Base-by-base conservation (phyloP, 2,113 vertebrate species). In the Oreochromis spilurus region DNA sequence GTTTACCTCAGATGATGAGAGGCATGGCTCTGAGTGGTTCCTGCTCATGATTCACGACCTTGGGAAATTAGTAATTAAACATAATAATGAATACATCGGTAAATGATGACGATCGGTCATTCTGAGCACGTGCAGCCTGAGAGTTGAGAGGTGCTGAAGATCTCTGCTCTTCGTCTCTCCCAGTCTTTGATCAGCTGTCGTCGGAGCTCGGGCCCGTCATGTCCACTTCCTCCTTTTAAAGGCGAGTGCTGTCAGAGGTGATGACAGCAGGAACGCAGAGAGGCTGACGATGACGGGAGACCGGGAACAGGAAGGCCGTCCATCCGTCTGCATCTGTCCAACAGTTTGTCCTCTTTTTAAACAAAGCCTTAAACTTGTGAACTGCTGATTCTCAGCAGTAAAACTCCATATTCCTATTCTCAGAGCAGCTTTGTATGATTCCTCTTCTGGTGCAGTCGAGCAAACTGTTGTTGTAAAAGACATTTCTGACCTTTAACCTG, bases 151-250 rank as follows among this genome's bases (percentile, higher is more conserved):
- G 34, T 36, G 34, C 8, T 19, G 17, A 4, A 52, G 16, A 8
- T 19, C 48, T 13, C 13, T 45, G 62, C 34, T 70, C 36, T 6
- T 70, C 1, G 1, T 48, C 14, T 72, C 67, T 43, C 14, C 21
- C 67, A 0, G 21, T 17, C 40, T 72, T 3, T 17, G 67, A 48
- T 29, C 40, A 45, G 40, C 9, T 4, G 34, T 4, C 34, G 1
- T 65, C 1, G 14, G 40, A 10, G 65, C 38, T 24, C 38, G 2
- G 2, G 24, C 54, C 67, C 72, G 16, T 88, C 81, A 79, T 81
- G 88, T 45, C 53, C 79, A 86, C 88, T 95, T 94, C 92, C 93
- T 93, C 60, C 83, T 79, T 75, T 38, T 93, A 85, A 86, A 83
- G 82, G 70, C 43, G 34, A 34, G 77, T 85, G 81, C 58, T 82